Conservation (phyloP, 2,888 invertebrate genomes). For the Plebejus anna region DNA sequence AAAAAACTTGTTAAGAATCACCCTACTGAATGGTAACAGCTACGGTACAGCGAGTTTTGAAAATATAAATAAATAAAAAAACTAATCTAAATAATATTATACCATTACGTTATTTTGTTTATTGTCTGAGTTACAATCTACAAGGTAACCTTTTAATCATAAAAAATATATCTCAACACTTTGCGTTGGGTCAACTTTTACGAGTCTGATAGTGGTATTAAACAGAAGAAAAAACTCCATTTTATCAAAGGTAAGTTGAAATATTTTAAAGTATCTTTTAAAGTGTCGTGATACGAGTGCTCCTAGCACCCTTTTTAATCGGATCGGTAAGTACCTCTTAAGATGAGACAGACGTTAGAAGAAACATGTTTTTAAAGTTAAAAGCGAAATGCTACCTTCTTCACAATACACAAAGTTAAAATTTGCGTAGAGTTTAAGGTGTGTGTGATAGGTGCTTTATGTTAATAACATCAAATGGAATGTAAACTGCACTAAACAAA, state of each 20-base stretch:
- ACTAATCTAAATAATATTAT: too few relatives aligned
- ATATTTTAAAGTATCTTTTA: conserved; percentile 14
- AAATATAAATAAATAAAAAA: neutral
- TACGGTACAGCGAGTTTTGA: neutral
- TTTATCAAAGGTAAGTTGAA: conserved; percentile 19
- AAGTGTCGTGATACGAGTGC: conserved; percentile 15
- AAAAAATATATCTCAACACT: neutral
- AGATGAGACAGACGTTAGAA: conserved; percentile 7
- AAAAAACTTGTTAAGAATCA: conserved; percentile 9
- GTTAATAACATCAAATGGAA: conserved; percentile 7
- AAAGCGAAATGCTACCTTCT: neutral
- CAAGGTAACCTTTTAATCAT: neutral
- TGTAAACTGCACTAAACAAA: conserved; percentile 1
- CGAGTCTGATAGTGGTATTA: conserved; percentile 2
- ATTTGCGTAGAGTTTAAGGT: neutral
- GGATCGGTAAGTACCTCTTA: conserved; percentile 20
- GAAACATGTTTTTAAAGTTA: conserved; percentile 1
- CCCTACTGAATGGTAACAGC: neutral
- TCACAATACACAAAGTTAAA: neutral
- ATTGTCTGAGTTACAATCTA: neutral
- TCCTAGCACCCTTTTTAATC: conserved; percentile 23
- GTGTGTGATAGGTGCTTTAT: neutral
- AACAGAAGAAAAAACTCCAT: neutral
- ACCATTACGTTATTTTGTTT: neutral
- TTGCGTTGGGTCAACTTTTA: conserved; percentile 19